Evolutionary conservation across 2,113 vertebrate species (phyloP), one percentile per base, ranked within the genome.

Genomic region (Peromyscus leucopus): DNA sequence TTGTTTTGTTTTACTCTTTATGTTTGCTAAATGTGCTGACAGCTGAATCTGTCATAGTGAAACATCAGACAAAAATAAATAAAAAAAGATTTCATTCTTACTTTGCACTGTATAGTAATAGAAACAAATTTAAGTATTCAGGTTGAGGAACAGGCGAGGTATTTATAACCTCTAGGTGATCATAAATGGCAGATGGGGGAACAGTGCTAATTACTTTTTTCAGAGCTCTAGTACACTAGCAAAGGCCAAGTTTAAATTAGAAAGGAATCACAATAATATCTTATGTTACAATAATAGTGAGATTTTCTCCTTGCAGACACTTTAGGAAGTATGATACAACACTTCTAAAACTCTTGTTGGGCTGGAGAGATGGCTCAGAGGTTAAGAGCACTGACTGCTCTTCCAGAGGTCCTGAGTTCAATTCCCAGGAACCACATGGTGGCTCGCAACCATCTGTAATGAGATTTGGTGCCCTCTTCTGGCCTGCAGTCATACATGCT

Each of bases 31-130:
- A n/a, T 15, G 31, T 87, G 4, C 26, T 86, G 63, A 15, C 26
- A 95, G 13, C 39, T 95, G 63, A 83, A 46, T 95, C 96, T 69
- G 59, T 92, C 12, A 26, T 26, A 69, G 6, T 92, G 85, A 94
- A 93, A 97, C 57, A 22, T 42, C 57, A 59, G 4, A 67, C 10
- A 22, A 79, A 46, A 95, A 94, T 83, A 61, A 5, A 3, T 71
- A 5, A 90, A 88, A 69, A 80, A 76, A 57, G 84, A 71, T 93
- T 55, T 57, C 46, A 57, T 7, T 61, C 48, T 83, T 48, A 33
- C 19, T 1, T 88, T 39, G 21, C 26, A 80, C 69, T 75, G 28
- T 80, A 22, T 74, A 84, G 0, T 17, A 33, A 24, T 69, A 86
- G 42, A n/a, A 95, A 24, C 42, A 13, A 90, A 87, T 75, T 7